These are phyloP conservation scores for Tubulanus polymorphus DNA, from an alignment of 2,888 invertebrate genomes.

Conservation along the genomic window DNA sequence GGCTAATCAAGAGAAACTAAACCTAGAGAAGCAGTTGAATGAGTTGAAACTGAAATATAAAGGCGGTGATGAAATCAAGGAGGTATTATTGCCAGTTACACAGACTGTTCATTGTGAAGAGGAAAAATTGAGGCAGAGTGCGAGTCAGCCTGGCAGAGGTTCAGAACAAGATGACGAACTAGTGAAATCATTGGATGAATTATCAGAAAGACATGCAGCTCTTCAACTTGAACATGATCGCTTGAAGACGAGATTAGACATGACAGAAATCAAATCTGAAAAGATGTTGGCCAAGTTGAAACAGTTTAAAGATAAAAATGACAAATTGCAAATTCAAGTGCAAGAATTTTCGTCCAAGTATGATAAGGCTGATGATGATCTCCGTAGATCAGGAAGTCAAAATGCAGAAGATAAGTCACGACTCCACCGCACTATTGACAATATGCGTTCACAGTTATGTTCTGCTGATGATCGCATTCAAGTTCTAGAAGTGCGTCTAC, in stretches of 20 bases:
- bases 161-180: neutral
- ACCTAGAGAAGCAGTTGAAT: constrained; percentile 26
- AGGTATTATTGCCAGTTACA: neutral
- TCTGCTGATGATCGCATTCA: neutral
- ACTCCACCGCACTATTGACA: too few species aligned
- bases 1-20: constrained; percentile 13
- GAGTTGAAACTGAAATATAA: constrained; percentile 5
- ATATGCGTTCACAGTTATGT: neutral
- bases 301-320: constrained; percentile 65
- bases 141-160: neutral
- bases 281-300: constrained; percentile 81
- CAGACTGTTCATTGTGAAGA: neutral
- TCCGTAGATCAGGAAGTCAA: neutral
- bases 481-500: neutral
- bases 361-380: too few species aligned
- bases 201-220: neutral
- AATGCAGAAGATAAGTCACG: too few species aligned
- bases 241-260: constrained; percentile 26
- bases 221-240: constrained; percentile 16
- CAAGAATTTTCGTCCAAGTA: constrained; percentile 1
- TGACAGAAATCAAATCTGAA: constrained; percentile 61
- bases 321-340: constrained; percentile 35
- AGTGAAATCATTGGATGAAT: neutral
- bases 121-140: neutral
- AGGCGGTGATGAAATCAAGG: neutral